Evolutionary conservation across 2,797 vertebrate species (phyloP), one percentile per base, ranked within the genome.

Genomic region (Cossypha caffra): DNA sequence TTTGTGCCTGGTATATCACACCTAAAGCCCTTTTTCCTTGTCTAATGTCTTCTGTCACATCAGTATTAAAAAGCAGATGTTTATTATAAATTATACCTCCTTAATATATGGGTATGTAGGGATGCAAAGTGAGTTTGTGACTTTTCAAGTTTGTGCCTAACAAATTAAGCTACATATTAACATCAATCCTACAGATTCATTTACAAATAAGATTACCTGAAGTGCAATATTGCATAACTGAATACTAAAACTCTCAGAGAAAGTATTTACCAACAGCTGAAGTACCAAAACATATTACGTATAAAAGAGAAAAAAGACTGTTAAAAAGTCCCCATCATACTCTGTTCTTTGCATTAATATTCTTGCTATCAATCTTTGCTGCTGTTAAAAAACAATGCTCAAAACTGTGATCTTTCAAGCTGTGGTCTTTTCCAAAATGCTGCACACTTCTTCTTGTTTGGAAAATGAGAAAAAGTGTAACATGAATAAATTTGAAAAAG

Each of bases 51-150:
- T 97, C 93, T 98, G 92, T 96, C 97, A 96, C 61, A 43, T 80
- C 86, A 79, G 90, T 88, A 86, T 91, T 95, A 86, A 75, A 96
- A 97, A 98, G 71, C 97, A 97, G 96, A 97, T 97, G 95, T 97
- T 97, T 97, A 96, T 97, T 97, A 96, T 95, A 97, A 97, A 96
- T 96, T 93, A 90, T 72, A 92, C 62, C 73, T 96, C 61, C 95
- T 97, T 94, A 97, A 96, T 96, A 93, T 80, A 61, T 37, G 76
- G 85, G 66, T 95, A 90, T 5, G 59, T 93, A 97, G 97, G 95
- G 80, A 96, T 93, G 95, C n/a, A 90, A 85, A 85, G 57, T 96
- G 86, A 96, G 94, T 95, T 97, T 97, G 95, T 87, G 93, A 94
- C 92, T 95, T 88, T 86, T 91, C 90, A 94, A 97, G 95, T 90